Conservation (phyloP, 2,888 invertebrate species). For the Dendrolimus houi region DNA sequence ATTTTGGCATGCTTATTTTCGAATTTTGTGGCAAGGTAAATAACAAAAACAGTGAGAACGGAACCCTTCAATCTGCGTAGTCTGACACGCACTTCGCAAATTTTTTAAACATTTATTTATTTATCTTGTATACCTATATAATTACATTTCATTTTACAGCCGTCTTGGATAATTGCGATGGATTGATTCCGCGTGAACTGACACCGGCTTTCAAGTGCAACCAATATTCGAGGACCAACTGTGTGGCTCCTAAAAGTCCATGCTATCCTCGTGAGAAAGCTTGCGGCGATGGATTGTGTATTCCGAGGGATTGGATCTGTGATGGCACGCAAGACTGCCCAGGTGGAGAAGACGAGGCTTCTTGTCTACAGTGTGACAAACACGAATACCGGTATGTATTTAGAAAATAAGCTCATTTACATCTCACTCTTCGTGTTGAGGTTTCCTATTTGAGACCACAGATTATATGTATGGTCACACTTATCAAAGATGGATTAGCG, state of each 20-base stretch:
- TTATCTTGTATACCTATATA: neutral
- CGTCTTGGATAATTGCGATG: conserved; percentile 78
- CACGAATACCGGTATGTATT: conserved; percentile 50
- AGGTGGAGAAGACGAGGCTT: conserved; percentile 78
- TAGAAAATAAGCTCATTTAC: no score
- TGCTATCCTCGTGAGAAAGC: conserved; percentile 74
- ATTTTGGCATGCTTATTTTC: no score
- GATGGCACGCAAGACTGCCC: conserved; percentile 79
- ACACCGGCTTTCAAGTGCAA: conserved; percentile 77
- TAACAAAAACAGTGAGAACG: no score
- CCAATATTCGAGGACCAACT: conserved; percentile 76
- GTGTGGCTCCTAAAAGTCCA: conserved; percentile 62
- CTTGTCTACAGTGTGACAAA: conserved; percentile 56
- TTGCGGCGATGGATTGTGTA: conserved; percentile 77
- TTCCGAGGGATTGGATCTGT: conserved; percentile 79
- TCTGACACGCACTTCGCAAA: no score
- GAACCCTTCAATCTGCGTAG: no score
- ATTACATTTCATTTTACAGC: conserved; percentile 48
- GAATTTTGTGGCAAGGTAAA: no score
- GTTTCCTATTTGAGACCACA: no score
- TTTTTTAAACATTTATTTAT: neutral
- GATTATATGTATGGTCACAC: no score
- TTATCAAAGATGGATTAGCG: no score
- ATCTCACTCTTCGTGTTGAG: no score
- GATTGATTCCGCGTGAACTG: conserved; percentile 74